These are phyloP conservation scores for Erebia ligea DNA, from an alignment of 2,888 invertebrate genomes.

Conservation along the genomic window DNA sequence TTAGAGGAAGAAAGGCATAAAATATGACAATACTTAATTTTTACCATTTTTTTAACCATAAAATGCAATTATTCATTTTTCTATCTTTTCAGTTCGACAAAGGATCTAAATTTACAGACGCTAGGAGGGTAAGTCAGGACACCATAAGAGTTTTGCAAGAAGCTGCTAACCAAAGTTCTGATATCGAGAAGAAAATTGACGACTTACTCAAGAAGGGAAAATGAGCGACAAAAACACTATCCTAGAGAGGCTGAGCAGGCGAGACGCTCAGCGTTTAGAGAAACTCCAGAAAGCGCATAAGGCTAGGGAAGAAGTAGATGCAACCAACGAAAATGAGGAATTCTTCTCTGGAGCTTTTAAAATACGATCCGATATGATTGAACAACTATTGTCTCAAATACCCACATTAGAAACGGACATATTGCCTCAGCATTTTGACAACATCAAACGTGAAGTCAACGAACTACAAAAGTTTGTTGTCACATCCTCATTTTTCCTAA, in stretches of 20 bases:
- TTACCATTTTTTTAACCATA: not conserved
- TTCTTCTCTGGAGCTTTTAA: conserved; percentile 88
- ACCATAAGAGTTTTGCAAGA: conserved; percentile 71
- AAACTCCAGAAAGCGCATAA: conserved; percentile 86
- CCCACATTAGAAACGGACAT: conserved; percentile 76
- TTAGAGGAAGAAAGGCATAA: no score
- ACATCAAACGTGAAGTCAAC: conserved; percentile 88
- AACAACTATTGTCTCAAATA: conserved; percentile 82
- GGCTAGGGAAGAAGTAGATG: conserved; percentile 84
- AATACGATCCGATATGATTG: conserved; percentile 86
- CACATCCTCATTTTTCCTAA: conserved; percentile 90
- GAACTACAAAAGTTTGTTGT: conserved; percentile 91
- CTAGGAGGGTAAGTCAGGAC: conserved; percentile 57
- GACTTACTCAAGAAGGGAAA: conserved; percentile 73
- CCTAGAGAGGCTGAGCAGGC: conserved; percentile 75
- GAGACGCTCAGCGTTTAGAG: conserved; percentile 86
- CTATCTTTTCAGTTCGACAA: conserved; percentile 56
- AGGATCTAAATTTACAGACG: conserved; percentile 54
- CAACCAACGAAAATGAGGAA: conserved; percentile 86
- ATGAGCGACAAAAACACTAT: conserved; percentile 74
- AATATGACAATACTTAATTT: not conserved
- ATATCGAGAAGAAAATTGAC: conserved; percentile 73
- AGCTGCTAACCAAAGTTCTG: conserved; percentile 72
- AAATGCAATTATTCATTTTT: not conserved
- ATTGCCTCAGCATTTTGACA: conserved; percentile 85